Evolutionary conservation across 2,888 invertebrate species (phyloP).

Genomic region (Hedychridium roseum): DNA sequence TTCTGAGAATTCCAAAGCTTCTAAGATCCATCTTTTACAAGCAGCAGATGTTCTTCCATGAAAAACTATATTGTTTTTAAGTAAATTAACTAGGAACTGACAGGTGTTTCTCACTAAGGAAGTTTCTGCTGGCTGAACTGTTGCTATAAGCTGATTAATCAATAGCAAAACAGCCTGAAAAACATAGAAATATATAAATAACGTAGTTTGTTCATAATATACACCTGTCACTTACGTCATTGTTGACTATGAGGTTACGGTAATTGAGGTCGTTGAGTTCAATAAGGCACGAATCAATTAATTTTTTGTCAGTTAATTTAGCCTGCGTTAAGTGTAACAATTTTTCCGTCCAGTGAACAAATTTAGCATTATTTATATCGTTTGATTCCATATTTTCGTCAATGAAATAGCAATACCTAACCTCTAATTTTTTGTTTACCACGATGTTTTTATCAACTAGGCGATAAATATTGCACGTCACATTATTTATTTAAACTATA

Average conservation of each 20-base stretch:
- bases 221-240: slow-evolving; percentile 56
- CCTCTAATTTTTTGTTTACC: too few species aligned
- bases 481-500: too few species aligned
- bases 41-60: slow-evolving; percentile 39
- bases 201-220: neutral
- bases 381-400: too few species aligned
- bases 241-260: slow-evolving; percentile 64
- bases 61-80: slow-evolving; percentile 37
- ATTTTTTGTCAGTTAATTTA: slow-evolving; percentile 43
- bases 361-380: slow-evolving; percentile 35
- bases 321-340: slow-evolving; percentile 39
- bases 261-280: slow-evolving; percentile 73
- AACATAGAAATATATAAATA: slow-evolving; percentile 5
- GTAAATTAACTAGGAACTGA: slow-evolving; percentile 46
- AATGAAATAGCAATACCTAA: too few species aligned
- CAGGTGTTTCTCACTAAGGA: slow-evolving; percentile 45
- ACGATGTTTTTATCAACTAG: too few species aligned
- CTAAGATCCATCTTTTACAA: slow-evolving; percentile 48
- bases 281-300: slow-evolving; percentile 68
- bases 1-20: slow-evolving; percentile 40
- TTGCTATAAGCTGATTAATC: slow-evolving; percentile 45
- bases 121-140: slow-evolving; percentile 42
- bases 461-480: too few species aligned
- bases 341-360: slow-evolving; percentile 41
- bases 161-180: slow-evolving; percentile 44